A percentile compares a stretch with the other conserved stretches of the same genome.
Conservation (phyloP, 2,113 vertebrate genomes). For the Tragelaphus buxtoni region DNA sequence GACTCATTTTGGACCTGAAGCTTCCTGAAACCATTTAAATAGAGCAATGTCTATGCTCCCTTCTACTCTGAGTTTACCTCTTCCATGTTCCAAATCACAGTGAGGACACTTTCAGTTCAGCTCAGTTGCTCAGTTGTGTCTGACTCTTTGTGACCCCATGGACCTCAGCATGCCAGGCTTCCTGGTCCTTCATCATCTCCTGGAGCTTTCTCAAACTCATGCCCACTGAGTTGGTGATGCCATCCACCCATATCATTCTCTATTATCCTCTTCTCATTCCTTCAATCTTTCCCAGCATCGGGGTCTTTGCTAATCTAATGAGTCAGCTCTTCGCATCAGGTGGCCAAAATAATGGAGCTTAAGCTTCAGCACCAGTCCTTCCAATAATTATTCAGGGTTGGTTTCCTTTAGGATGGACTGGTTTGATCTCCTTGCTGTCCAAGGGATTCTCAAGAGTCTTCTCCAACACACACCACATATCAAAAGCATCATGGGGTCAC, state of each 20-base stretch:
- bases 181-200: not conserved
- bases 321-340: not conserved
- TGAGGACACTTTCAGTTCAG: not conserved
- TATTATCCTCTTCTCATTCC: not conserved
- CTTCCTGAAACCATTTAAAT: not conserved
- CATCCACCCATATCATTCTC: not conserved
- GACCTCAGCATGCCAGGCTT: not conserved
- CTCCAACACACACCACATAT: not conserved
- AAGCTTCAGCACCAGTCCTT: not conserved
- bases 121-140: not conserved
- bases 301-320: not conserved
- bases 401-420: not conserved
- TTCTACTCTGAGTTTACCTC: slow-evolving; percentile 25
- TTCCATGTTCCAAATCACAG: not conserved
- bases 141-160: not conserved
- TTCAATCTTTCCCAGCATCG: not conserved
- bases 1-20: too few relatives aligned
- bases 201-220: not conserved
- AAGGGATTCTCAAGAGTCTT: not conserved
- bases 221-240: not conserved
- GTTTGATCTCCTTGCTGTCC: not conserved
- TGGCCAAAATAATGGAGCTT: not conserved
- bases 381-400: not conserved
- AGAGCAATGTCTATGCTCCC: not conserved
- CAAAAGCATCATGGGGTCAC: not conserved